Evolutionary conservation across 2,888 invertebrate genomes (phyloP), one percentile per base, ranked within the genome.

Genomic region (Theretra japonica): DNA sequence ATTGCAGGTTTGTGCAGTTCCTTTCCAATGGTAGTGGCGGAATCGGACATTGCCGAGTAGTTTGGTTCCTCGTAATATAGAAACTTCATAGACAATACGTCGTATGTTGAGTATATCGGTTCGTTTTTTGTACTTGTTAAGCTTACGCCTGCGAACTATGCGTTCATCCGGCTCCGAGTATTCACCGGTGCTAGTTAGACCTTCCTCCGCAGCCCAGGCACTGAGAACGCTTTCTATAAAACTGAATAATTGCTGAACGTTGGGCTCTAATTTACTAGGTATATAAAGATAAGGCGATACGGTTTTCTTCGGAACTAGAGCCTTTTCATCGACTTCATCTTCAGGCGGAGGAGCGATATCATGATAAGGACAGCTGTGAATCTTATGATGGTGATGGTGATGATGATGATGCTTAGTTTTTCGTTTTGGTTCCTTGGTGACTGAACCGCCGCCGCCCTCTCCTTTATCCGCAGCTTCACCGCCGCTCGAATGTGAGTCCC

Each of bases 1-100:
- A 88, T 98, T 98, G 95, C 98, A 98, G 82, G 97, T 97, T 89
- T 97, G 97, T 72, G 97, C 97, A 59, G 97, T 97, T 76, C 97
- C 96, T 83, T 97, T 97, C 96, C 97, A 97, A 90, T 98, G 98
- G 82, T 97, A 96, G 88, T 98, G 98, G 68, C 96, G 95, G 88
- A 96, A 97, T 77, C 96, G 94, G 68, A 96, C 95, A 84, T 96
- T 96, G 68, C 97, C 97, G 79, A 97, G 91, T 79, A 96, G 95
- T 75, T 95, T 94, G 7, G 96, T 95, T 33, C 96, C 96, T 71
- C 95, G 95, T 75, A 97, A 87, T 79, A 96, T 96, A n/a, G 96
- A 95, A 53, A 96, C 97, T 85, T 97, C 96, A 78, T 95, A 95
- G 50, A 96, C 96, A 75, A 97, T 95, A 50, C 96, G 95, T 70